Evolutionary conservation across 2,888 invertebrate genomes (phyloP).

Genomic region (Eurytoma californica): DNA sequence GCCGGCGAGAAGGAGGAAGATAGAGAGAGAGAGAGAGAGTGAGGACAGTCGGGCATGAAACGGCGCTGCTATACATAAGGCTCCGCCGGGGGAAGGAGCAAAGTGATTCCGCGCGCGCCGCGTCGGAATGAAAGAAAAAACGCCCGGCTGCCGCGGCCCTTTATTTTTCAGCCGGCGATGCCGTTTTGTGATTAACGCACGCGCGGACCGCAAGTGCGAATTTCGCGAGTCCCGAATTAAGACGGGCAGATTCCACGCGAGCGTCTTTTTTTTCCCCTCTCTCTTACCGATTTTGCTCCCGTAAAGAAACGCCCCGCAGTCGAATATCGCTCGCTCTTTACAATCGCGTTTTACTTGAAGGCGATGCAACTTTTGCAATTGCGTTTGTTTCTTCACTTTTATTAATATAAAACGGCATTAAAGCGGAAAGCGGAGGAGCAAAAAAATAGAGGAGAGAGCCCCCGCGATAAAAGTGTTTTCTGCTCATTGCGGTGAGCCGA

Average conservation of each 20-base stretch:
- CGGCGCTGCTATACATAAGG: neutral
- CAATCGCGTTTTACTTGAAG: neutral
- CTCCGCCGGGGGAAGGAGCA: constrained; percentile 9
- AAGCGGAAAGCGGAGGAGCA: neutral
- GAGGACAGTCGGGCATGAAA: constrained; percentile 46
- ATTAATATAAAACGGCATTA: neutral
- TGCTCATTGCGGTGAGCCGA: constrained; percentile 23
- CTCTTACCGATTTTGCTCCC: neutral
- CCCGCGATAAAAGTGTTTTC: neutral
- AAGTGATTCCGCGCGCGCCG: constrained; percentile 24
- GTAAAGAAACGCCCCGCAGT: neutral
- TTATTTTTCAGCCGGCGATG: constrained; percentile 6
- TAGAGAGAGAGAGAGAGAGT: constrained; percentile 34
- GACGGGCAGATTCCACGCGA: neutral
- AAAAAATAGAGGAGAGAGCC: neutral
- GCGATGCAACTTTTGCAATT: too few relatives aligned
- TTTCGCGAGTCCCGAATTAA: constrained; percentile 6
- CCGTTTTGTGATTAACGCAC: constrained; percentile 14
- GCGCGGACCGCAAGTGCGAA: constrained; percentile 12
- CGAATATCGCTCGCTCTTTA: neutral
- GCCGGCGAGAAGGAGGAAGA: constrained; percentile 57
- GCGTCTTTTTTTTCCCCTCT: neutral
- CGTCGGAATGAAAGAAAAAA: constrained; percentile 17
- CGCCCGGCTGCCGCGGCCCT: neutral
- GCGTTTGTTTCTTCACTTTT: neutral